phyloP scores from a whole-genome alignment of 23 tunicate species.

The Clavelina lepadiformis region DNA sequence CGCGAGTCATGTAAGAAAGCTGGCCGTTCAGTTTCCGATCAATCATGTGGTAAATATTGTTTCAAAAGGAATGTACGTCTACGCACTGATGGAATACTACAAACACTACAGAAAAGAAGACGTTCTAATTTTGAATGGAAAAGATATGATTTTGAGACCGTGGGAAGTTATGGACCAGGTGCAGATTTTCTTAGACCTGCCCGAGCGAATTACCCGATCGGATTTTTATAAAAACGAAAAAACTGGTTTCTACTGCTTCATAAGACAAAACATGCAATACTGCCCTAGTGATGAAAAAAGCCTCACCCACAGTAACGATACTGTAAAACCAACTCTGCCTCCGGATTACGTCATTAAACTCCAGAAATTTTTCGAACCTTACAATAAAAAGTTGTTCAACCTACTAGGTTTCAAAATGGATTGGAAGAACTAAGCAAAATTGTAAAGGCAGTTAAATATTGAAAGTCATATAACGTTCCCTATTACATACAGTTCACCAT shows the following conservation, averaged over 20 bases:
- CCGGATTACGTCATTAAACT: background rate
- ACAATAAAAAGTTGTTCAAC: background rate
- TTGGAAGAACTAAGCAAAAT: no score
- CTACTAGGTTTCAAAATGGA: background rate
- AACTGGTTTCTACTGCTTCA: background rate
- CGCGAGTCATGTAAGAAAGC: no score
- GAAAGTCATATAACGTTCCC: no score
- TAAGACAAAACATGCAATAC: background rate
- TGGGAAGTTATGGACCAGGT: background rate
- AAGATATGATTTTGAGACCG: background rate
- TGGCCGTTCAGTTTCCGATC: no score
- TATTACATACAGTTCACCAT: no score
- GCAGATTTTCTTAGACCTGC: background rate
- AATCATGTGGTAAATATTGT: no score
- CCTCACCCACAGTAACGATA: background rate
- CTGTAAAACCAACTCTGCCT: background rate
- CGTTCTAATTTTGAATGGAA: slow-evolving; percentile 1
- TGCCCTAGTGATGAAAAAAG: background rate
- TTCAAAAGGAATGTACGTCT: no score
- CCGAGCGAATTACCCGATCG: background rate
- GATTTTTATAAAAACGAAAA: slow-evolving; percentile 4
- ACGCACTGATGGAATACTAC: background rate
- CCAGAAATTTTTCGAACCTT: background rate
- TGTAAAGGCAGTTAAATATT: no score
- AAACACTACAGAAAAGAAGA: slow-evolving; percentile 1